Conservation (phyloP, 2,113 vertebrate species). For the Colistium nudipinnis region DNA sequence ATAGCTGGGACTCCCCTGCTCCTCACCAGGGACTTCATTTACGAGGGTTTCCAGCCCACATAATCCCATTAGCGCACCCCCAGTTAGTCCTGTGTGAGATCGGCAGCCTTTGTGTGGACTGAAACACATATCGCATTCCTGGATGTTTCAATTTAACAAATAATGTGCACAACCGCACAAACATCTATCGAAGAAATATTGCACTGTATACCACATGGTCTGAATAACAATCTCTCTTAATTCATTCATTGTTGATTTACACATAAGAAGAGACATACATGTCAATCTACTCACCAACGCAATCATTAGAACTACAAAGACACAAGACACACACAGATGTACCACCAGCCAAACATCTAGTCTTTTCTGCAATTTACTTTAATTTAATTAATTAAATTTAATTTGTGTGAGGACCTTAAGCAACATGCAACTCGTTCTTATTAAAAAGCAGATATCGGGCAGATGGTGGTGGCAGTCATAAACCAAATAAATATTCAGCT, state of each 20-base stretch:
- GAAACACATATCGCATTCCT: conserved; percentile 31
- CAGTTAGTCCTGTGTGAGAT: conserved; percentile 57
- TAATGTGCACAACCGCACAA: background rate
- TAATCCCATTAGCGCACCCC: conserved; percentile 77
- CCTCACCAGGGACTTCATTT: conserved; percentile 74
- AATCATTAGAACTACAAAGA: background rate
- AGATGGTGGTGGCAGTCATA: conserved; percentile 55
- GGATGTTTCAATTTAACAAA: background rate
- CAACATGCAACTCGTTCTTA: conserved; percentile 37
- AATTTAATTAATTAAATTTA: too few relatives aligned
- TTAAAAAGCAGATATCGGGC: conserved; percentile 48
- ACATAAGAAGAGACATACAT: background rate
- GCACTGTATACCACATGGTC: background rate
- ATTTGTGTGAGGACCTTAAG: too few relatives aligned
- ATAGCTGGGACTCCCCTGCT: conserved; percentile 55
- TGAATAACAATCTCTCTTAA: background rate
- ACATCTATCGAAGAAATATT: too few relatives aligned
- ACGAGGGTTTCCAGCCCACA: conserved; percentile 68
- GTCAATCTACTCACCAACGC: background rate
- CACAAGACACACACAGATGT: background rate
- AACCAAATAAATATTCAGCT: conserved; percentile 58
- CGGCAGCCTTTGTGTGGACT: conserved; percentile 45
- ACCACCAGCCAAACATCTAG: background rate
- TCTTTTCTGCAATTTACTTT: too few relatives aligned
- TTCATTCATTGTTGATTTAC: background rate